A percentile compares a stretch with the other conserved stretches of the same genome.
phyloP scores from a whole-genome alignment of 2,888 invertebrate species.

The Mesorhabditis belari region DNA sequence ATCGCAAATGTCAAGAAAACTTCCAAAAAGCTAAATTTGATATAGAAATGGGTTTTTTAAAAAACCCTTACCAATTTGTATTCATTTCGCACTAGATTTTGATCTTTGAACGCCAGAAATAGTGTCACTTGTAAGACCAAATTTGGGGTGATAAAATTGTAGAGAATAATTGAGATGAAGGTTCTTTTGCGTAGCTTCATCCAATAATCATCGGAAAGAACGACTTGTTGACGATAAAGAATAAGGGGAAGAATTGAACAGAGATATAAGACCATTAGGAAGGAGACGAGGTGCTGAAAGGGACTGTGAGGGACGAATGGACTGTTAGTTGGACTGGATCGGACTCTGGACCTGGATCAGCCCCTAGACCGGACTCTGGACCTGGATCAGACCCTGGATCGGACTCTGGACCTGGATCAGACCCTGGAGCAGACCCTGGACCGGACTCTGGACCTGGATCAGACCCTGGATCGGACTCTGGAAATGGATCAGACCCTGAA shows the following conservation, averaged over 20 bases:
- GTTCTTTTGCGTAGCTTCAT: background rate
- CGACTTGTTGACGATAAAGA: background rate
- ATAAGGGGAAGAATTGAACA: background rate
- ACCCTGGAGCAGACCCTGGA: too few relatives aligned
- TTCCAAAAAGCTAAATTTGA: background rate
- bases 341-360: too few relatives aligned
- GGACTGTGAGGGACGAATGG: too few relatives aligned
- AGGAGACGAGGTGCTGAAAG: background rate
- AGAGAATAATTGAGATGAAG: background rate
- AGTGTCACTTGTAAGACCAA: background rate
- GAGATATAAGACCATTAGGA: background rate
- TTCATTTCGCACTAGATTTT: background rate
- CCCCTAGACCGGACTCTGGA: too few relatives aligned
- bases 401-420: too few relatives aligned
- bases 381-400: too few relatives aligned
- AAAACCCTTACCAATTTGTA: background rate
- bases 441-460: too few relatives aligned
- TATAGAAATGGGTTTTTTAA: background rate
- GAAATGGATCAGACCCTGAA: too few relatives aligned
- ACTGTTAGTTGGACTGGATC: too few relatives aligned
- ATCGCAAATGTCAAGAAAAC: background rate
- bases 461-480: too few relatives aligned
- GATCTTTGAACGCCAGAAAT: background rate
- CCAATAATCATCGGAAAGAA: background rate
- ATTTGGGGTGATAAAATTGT: background rate